Base-by-base conservation (phyloP, 2,113 vertebrate genomes). In the Scomber japonicus region DNA sequence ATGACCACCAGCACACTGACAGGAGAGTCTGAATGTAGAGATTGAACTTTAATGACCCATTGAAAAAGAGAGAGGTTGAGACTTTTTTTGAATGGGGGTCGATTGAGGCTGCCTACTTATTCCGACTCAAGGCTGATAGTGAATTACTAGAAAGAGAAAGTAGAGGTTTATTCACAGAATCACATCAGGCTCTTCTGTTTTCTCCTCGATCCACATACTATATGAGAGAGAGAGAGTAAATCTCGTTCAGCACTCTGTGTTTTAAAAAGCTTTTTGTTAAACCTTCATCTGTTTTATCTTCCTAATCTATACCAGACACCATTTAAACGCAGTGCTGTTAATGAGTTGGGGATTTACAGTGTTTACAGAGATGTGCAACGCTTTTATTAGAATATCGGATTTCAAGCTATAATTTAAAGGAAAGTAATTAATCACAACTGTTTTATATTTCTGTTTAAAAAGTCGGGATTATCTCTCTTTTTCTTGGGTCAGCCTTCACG, bases 291-390 rank as follows among this genome's bases (percentile, higher is more conserved):
- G 35, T 67, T 65, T 40, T 3, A 57, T 44, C 19, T 15, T 61
- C 40, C 30, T 68, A 74, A 74, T 74, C 57, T 45, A 13, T 7
- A 59, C 7, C 81, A 83, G 69, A 57, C 50, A 11, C 11, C 3
- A 1, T 60, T 57, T 66, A 48, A 50, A 53, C 40, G n/a, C 35
- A 2, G 51, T 27, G 73, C 59, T 64, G 45, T 21, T 49, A 24
- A 57, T 30, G 60, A 62, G 65, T 51, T 0, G 12, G 75, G 77
- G 73, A 74, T 71, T 27, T 27, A 27, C 24, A 27, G 64, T 67
- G 70, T 81, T 74, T 71, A 70, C 54, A 31, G 50, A 44, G 19
- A 70, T 64, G 71, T 54, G 49, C 61, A 31, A 30, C 5, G 12
- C 31, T 27, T 27, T 27, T 27, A 27, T 27, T 60, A 56, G 54